Base-by-base conservation (phyloP, 2,888 invertebrate species). In the Athalia rosae region DNA sequence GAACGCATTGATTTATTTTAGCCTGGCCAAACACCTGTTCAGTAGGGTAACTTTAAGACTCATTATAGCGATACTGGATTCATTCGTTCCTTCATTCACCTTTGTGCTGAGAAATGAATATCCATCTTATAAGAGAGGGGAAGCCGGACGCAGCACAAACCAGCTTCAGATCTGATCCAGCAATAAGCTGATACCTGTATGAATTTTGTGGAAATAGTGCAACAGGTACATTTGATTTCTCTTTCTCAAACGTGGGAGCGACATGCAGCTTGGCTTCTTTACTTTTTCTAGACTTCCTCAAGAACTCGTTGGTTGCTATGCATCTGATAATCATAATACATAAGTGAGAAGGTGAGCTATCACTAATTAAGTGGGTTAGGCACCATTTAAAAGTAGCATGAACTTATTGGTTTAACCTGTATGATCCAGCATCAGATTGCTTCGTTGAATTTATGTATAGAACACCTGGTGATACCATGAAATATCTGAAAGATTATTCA, bases 361-460 rank as follows among this genome's bases (percentile, higher is more conserved):
- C n/a, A 53, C 53, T 28, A 0, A 7, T 53, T 2, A 47, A 48
- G 15, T n/a, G 5, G 3, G 1, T 28, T 28, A 28, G 15, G 6
- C 9, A 9, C 4, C 61, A 61, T 11, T 11, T 62, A 45, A 28
- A 4, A 3, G 5, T 67, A 13, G 45, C 41, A 15, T 28, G 50
- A 58, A 53, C 43, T 4, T 11, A 53, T 77, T 62, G 69, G 59
- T 8, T 77, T 80, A 83, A 92, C 89, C 91, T 90, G 87, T 92
- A 92, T 83, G 87, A 87, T 84, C 92, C 92, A 83, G 90, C 90
- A 88, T 92, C 92, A 79, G 88, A 88, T 80, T 85, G 84, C 80
- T 88, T 88, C 78, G 91, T 90, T 84, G 90, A 89, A 82, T 87
- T 89, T 85, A 92, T 91, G 83, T 91, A 92, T 82, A 92, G 89